Conservation (phyloP, 1,140 invertebrate species). For the Calliopsis andreniformis region DNA sequence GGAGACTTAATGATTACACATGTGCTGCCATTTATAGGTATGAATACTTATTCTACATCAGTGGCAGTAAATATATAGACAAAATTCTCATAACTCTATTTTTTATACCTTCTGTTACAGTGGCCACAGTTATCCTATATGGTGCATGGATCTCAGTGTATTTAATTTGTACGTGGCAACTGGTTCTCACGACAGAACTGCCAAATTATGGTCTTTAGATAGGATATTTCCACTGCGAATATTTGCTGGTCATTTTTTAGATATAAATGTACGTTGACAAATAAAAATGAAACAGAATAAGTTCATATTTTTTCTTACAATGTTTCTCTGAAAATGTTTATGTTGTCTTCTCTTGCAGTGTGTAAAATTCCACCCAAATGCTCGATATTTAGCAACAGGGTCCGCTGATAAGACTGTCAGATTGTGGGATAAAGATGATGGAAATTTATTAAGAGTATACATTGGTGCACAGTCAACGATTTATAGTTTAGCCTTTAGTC, state of each 20-base stretch:
- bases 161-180: constrained; percentile 89
- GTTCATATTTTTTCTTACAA: neutral
- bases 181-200: constrained; percentile 92
- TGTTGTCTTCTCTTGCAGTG: constrained; percentile 80
- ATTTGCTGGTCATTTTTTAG: constrained; percentile 91
- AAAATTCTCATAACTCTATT: constrained; percentile 33
- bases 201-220: constrained; percentile 92
- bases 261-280: constrained; percentile 87
- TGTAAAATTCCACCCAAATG: constrained; percentile 92
- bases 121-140: constrained; percentile 93
- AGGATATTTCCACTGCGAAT: constrained; percentile 89
- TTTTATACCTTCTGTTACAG: constrained; percentile 77
- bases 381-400: constrained; percentile 89
- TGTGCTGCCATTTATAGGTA: constrained; percentile 88
- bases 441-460: constrained; percentile 83
- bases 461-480: constrained; percentile 84
- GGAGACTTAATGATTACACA: constrained; percentile 85
- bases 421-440: constrained; percentile 87
- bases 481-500: constrained; percentile 85
- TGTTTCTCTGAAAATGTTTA: constrained; percentile 23
- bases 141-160: constrained; percentile 90
- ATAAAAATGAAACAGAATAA: neutral
- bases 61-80: neutral
- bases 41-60: constrained; percentile 66
- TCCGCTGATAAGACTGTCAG: constrained; percentile 89